Conservation (phyloP, 2,797 vertebrate genomes). For the Rhodeus uyekii region DNA sequence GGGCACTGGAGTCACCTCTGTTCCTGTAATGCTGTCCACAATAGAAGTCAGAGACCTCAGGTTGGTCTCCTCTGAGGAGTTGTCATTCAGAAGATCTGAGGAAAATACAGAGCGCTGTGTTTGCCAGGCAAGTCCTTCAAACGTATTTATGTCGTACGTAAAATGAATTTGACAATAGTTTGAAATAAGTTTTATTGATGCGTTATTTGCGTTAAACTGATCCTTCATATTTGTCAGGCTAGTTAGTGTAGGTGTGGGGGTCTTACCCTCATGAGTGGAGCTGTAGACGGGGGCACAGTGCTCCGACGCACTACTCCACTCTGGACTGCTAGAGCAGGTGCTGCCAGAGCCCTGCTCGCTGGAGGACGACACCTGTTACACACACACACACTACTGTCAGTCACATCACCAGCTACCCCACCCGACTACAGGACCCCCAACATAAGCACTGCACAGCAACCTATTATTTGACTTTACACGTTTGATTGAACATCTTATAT, state of each 20-base stretch:
- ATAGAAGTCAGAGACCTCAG: conserved; percentile 92
- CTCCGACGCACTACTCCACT: conserved; percentile 89
- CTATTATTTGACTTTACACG: not conserved
- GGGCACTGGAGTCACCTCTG: conserved; percentile 76
- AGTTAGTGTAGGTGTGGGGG: conserved; percentile 21
- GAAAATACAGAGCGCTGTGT: not conserved
- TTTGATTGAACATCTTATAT: not conserved
- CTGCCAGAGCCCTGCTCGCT: conserved; percentile 89
- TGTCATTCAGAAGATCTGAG: conserved; percentile 85
- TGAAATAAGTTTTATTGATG: not conserved
- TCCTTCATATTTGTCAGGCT: not conserved
- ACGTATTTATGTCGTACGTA: no score
- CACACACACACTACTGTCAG: conserved; percentile 73
- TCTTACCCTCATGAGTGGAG: conserved; percentile 74
- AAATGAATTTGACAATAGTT: not conserved
- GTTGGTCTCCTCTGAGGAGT: conserved; percentile 84
- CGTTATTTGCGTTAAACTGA: not conserved
- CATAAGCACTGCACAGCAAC: not conserved
- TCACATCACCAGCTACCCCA: conserved; percentile 60
- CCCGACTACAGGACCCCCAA: conserved; percentile 4
- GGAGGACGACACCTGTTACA: conserved; percentile 82
- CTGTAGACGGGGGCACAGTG: conserved; percentile 76
- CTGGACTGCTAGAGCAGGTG: conserved; percentile 94
- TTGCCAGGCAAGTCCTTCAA: not conserved
- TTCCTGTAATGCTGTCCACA: conserved; percentile 87